Evolutionary conservation across 2,888 invertebrate species (phyloP), one percentile per base, ranked within the genome.

Genomic region (Cristatella mucedo): DNA sequence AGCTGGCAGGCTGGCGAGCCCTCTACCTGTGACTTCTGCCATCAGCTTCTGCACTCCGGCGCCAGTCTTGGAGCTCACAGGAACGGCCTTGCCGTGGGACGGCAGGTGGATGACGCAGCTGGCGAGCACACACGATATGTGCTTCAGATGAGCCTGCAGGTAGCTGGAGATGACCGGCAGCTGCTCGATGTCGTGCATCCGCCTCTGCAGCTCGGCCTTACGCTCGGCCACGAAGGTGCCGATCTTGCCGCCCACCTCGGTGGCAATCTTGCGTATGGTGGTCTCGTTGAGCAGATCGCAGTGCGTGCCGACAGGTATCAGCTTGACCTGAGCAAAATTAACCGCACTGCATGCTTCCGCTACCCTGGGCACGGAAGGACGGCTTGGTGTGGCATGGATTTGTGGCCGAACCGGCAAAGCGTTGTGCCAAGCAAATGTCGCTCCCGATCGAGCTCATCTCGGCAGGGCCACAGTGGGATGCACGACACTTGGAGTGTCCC

Each of bases 231-330:
- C 41, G 43, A 55, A 55, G 1, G 40, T 41, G 7, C 48, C 21
- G 22, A 56, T 43, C 29, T 49, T 46, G 4, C 37, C 40, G 19
- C 48, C 46, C 1, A 56, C 55, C 19, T 53, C 51, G 21, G 46
- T 30, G 30, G 49, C 43, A 24, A 52, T 44, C 19, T 47, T 33
- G 18, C 41, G 22, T 9, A 36, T 34, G n/a, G 41, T 33, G 13
- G 47, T 41, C 15, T 46, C 39, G 11, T 43, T 44, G 18, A 60
- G 33, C 36, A 44, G 46, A 42, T 63, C 62, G 4, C 52, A 43
- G 29, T 62, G 56, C 1, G 61, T 62, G 9, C 59, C 63, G 1
- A 63, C 59, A 7, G 59, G 45, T 9, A 62, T 40, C 7, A 60
- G 19, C 36, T 36, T 36, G 15, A 36, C 36, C 36, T 36, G 15